phyloP scores from a whole-genome alignment of 2,113 vertebrate species.

The Mesitornis unicolor region DNA sequence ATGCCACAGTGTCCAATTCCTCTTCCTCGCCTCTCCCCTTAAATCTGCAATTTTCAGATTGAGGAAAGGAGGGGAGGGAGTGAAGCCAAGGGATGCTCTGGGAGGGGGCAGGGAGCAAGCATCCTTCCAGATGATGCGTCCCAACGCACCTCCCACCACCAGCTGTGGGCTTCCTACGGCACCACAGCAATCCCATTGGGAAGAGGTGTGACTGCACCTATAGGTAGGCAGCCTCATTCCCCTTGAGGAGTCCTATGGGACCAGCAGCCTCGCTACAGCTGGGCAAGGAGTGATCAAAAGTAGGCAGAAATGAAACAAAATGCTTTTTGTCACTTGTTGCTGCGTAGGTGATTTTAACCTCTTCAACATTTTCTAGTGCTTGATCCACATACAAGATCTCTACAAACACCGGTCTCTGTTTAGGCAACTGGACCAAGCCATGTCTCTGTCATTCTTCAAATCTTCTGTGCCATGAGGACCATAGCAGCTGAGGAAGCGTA shows the following conservation, averaged over 20 bases:
- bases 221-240: background rate
- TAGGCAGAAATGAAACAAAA: background rate
- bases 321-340: background rate
- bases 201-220: background rate
- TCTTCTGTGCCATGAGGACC: background rate
- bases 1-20: background rate
- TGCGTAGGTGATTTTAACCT: background rate
- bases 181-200: background rate
- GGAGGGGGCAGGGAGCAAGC: background rate
- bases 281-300: background rate
- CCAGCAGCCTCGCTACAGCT: background rate
- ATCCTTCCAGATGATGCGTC: background rate
- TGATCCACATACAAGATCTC: background rate
- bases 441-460: background rate
- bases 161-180: background rate
- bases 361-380: background rate
- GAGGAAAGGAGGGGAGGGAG: background rate
- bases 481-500: background rate
- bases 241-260: background rate
- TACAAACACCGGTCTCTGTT: background rate
- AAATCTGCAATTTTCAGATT: fast-evolving
- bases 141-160: background rate
- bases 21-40: background rate
- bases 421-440: background rate
- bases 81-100: background rate